These are phyloP conservation scores for Cygnus olor DNA, from an alignment of 2,797 vertebrate species.

Conservation along the genomic window DNA sequence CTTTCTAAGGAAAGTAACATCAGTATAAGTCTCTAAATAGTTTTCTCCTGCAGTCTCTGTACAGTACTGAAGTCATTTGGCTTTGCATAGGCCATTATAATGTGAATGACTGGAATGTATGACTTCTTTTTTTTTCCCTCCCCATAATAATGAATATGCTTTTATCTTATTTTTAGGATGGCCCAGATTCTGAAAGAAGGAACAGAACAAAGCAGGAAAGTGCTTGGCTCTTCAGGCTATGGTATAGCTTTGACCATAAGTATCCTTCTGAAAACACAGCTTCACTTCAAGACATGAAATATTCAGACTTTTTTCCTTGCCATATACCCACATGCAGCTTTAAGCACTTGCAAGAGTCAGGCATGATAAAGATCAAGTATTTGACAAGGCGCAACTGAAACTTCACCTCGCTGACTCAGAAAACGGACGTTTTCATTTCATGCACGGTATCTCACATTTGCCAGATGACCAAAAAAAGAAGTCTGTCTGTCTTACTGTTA, in stretches of 20 bases:
- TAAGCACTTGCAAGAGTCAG: background rate
- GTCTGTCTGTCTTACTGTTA: too few species aligned
- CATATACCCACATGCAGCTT: background rate
- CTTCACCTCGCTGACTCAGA: background rate
- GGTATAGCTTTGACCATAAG: slow-evolving; percentile 99
- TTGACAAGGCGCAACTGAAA: background rate
- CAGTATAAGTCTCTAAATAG: background rate
- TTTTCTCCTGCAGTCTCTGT: background rate
- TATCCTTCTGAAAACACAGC: slow-evolving; percentile 87
- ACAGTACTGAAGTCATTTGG: background rate
- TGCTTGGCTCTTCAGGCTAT: slow-evolving; percentile 96
- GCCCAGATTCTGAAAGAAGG: slow-evolving; percentile 82
- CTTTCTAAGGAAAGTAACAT: background rate
- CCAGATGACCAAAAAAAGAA: background rate
- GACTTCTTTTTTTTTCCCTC: background rate
- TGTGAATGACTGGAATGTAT: background rate
- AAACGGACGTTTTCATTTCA: background rate
- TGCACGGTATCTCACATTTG: background rate
- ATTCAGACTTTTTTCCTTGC: background rate
- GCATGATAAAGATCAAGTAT: background rate
- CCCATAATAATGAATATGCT: slow-evolving; percentile 20
- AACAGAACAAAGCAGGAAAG: slow-evolving; percentile 95
- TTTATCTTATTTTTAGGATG: slow-evolving; percentile 82
- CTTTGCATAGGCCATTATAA: background rate
- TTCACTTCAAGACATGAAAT: background rate